Evolutionary conservation across 1,140 invertebrate species (phyloP).

Genomic region (Diorhabda carinulata): DNA sequence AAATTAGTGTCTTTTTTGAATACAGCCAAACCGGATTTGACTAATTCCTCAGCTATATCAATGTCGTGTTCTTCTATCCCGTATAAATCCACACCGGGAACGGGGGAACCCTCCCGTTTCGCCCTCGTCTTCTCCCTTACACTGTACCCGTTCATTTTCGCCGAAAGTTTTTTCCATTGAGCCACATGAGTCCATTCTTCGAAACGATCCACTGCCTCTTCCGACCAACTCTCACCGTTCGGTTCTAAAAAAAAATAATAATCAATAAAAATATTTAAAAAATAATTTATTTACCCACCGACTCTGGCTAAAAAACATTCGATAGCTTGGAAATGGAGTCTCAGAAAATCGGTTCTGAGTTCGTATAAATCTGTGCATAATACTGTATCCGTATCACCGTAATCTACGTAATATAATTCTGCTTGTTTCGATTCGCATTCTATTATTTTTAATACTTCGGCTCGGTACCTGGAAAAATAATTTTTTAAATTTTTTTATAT

Average conservation of each 20-base stretch:
- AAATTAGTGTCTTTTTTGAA: slow-evolving; percentile 35
- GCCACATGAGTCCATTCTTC: slow-evolving; percentile 61
- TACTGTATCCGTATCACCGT: slow-evolving; percentile 69
- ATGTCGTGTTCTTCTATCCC: slow-evolving; percentile 48
- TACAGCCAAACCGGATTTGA: slow-evolving; percentile 40
- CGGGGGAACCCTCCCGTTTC: slow-evolving; percentile 56
- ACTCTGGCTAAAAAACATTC: slow-evolving; percentile 74
- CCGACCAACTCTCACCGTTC: slow-evolving; percentile 53
- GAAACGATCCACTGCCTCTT: slow-evolving; percentile 65
- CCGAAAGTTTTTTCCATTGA: slow-evolving; percentile 64
- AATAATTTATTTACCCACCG: slow-evolving; percentile 43
- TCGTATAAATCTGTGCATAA: slow-evolving; percentile 60
- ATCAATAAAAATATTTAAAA: slow-evolving; percentile 6
- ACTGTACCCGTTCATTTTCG: slow-evolving; percentile 64
- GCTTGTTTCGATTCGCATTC: slow-evolving; percentile 56
- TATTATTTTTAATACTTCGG: slow-evolving; percentile 56
- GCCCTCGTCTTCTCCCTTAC: slow-evolving; percentile 48
- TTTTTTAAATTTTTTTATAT: too few species aligned
- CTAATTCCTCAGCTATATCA: slow-evolving; percentile 43
- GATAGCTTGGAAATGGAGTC: slow-evolving; percentile 71
- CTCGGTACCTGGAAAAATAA: slow-evolving; percentile 45
- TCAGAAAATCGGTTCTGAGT: slow-evolving; percentile 68
- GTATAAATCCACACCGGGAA: slow-evolving; percentile 61
- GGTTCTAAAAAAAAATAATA: slow-evolving; percentile 36
- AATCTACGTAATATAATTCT: slow-evolving; percentile 75